Base-by-base conservation (phyloP, 2,797 vertebrate genomes). In the Acrossocheilus fasciatus region DNA sequence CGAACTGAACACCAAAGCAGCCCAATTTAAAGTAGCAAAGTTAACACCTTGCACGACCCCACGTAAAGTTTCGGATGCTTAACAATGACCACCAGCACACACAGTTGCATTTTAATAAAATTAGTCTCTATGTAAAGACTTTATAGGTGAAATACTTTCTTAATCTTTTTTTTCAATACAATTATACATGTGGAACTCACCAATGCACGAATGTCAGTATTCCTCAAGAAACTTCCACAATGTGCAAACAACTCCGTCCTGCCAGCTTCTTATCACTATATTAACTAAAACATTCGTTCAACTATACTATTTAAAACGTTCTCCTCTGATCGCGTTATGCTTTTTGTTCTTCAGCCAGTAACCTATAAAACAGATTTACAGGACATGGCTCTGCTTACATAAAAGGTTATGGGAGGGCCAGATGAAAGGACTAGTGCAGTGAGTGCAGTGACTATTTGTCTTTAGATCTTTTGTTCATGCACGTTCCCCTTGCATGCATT, bases 321-420 rank as follows among this genome's bases (percentile, higher is more conserved):
- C 52, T 52, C 45, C 7, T 75, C 26, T 30, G 4, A 6, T 30
- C 52, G 30, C 73, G 15, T 45, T 43, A 66, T 18, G 11, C 45
- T 74, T 64, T 34, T 30, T 64, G 50, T 57, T 43, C 52, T 57
- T 74, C n/a, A 30, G 41, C 41, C 57, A 66, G 26, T 36, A 15
- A 52, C 0, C 15, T 30, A 64, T 64, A 10, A 50, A 30, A 83
- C 70, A 47, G 70, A 1, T 83, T 47, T 74, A 73, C 70, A 47
- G 8, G 39, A 34, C 36, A 81, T 66, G 45, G n/a, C 52, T 81
- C 15, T 30, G 54, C 6, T 64, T 64, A 80, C 59, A 80, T 80
- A 80, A 66, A 62, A 20, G 59, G 59, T 34, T 8, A 50, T 81
- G 43, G 59, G 62, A 68, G 43, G n/a, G 62, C 17, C 59, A 14